Evolutionary conservation across 2,113 vertebrate genomes (phyloP).

Genomic region (Tonatia bakeri): DNA sequence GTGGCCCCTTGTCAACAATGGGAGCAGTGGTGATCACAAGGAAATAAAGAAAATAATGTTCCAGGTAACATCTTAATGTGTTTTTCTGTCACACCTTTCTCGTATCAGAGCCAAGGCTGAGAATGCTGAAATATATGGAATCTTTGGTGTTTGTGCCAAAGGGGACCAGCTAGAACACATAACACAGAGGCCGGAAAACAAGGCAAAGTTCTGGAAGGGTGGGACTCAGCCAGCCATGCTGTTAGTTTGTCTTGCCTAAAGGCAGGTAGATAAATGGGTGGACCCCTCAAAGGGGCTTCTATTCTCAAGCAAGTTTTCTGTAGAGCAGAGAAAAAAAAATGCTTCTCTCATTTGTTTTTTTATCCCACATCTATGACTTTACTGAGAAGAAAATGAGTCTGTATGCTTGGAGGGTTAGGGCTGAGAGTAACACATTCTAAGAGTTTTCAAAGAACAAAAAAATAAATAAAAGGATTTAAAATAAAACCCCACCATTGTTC

Average conservation of each 20-base stretch:
- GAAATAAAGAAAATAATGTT: neutral
- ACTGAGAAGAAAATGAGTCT: neutral
- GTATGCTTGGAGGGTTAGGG: neutral
- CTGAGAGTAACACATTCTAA: neutral
- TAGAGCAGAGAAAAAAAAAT: neutral
- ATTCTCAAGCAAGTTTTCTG: neutral
- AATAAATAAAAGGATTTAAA: neutral
- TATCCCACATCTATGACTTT: neutral
- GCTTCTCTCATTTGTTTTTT: neutral
- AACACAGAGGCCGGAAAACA: neutral
- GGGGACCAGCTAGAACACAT: neutral
- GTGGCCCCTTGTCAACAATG: neutral
- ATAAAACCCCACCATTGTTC: constrained; percentile 21
- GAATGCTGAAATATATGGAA: neutral
- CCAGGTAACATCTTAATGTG: neutral
- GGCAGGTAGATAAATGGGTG: neutral
- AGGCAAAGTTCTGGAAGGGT: accelerated
- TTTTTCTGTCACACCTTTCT: neutral
- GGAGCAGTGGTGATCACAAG: neutral
- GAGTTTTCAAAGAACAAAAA: constrained; percentile 13
- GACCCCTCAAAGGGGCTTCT: neutral
- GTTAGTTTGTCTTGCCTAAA: neutral
- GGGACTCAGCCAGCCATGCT: neutral
- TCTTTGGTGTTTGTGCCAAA: neutral
- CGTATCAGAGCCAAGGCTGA: neutral